Evolutionary conservation across 1,140 invertebrate species (phyloP), one percentile per base, ranked within the genome.

Genomic region (Lepidotrigona ventralis): DNA sequence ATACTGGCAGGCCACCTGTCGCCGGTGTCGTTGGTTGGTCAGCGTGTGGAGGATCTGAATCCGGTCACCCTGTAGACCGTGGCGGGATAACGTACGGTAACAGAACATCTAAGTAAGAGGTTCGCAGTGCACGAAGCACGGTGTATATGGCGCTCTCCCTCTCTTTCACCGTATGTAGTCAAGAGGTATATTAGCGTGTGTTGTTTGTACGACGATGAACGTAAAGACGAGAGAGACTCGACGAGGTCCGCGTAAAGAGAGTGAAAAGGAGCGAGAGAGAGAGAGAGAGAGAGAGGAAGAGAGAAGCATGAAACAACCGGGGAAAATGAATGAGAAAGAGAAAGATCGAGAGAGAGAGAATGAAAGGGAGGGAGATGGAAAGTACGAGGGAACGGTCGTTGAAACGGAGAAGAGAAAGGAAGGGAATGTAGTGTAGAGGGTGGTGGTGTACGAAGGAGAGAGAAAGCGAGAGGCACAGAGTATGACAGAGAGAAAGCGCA

Each of bases 31-130:
- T 8, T 0, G 75, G 58, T 85, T 78, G 89, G 86, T 87, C 89
- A 90, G 78, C 85, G 83, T 74, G 83, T 88, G 71, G 58, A 60
- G 71, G 58, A 60, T 90, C 88, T 87, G 86, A 90, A 90, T 90
- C 87, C 80, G 87, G 88, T 85, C 89, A 90, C 77, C 85, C 85
- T 74, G 83, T 87, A 85, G 83, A 90, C 75, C 75, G 63, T 81
- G 64, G 60, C 63, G 80, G 87, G 84, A 89, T 90, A 87, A 90
- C 81, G 85, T 84, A 90, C 81, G 85, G 86, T 90, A 91, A 91
- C 87, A 86, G 89, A 90, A 91, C 88, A 87, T 86, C 86, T 84
- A 84, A 89, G 86, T 90, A 90, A 89, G 87, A 91, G 87, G 85
- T 83, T 72, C 76, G 74, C 64, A 79, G 66, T 87, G 81, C 79